phyloP scores from a whole-genome alignment of 2,797 vertebrate species.

The Naso thynnoides region DNA sequence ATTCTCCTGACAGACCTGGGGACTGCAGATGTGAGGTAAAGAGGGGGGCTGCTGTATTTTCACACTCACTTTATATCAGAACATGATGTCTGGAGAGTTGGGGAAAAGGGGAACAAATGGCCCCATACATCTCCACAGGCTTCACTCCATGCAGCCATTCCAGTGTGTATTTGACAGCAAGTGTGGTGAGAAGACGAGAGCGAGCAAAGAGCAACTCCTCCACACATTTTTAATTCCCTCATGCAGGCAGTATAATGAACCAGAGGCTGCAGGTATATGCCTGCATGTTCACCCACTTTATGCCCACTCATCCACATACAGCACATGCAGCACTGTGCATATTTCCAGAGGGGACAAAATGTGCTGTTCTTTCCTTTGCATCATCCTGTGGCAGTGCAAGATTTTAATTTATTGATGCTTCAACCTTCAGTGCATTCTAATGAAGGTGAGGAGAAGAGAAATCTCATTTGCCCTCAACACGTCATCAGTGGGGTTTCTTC shows the following conservation, averaged over 20 bases:
- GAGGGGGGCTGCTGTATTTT: conserved; percentile 34
- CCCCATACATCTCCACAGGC: neutral
- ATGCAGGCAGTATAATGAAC: conserved; percentile 43
- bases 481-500: conserved; percentile 15
- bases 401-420: conserved; percentile 14
- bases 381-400: conserved; percentile 9
- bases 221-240: conserved; percentile 34
- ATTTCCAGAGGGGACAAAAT: conserved; percentile 20
- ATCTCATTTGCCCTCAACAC: neutral
- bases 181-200: conserved; percentile 1
- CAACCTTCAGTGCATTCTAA: neutral
- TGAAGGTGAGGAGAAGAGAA: neutral
- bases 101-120: conserved; percentile 10
- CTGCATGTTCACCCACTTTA: conserved; percentile 25
- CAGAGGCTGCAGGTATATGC: conserved; percentile 27
- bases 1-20: conserved; percentile 41
- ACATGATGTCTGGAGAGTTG: conserved; percentile 27
- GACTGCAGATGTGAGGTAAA: conserved; percentile 9
- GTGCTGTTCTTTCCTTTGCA: conserved; percentile 5
- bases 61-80: conserved; percentile 21
- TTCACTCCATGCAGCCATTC: conserved; percentile 20
- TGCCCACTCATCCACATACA: conserved; percentile 31
- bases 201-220: conserved; percentile 34
- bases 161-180: conserved; percentile 32
- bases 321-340: conserved; percentile 10